A percentile compares a stretch with the other conserved stretches of the same genome.
Evolutionary conservation across 2,797 vertebrate species (phyloP).

Genomic region (Ctenochaetus hawaiiensis): DNA sequence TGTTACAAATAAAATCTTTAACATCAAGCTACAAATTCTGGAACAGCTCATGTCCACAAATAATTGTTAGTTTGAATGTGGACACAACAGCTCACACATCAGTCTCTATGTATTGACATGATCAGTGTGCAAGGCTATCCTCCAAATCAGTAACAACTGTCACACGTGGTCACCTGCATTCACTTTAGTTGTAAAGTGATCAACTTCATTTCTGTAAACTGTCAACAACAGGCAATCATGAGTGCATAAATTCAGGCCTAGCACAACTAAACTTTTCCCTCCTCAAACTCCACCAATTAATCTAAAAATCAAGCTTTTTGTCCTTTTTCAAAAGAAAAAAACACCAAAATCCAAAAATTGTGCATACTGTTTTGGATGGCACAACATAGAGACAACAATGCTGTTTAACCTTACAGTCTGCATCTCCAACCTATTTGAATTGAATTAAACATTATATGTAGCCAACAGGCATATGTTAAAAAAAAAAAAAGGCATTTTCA

Average conservation of each 20-base stretch:
- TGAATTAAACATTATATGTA: constrained; percentile 62
- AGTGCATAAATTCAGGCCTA: too few relatives aligned
- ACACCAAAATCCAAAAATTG: constrained; percentile 60
- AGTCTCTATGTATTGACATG: constrained; percentile 47
- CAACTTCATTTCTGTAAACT: constrained; percentile 37
- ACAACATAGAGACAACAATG: constrained; percentile 55
- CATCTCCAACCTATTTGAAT: too few relatives aligned
- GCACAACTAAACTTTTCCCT: too few relatives aligned
- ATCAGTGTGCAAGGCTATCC: constrained; percentile 42
- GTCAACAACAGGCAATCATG: background rate
- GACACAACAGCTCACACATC: constrained; percentile 36
- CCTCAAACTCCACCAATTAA: constrained; percentile 24
- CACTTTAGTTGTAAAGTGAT: constrained; percentile 5
- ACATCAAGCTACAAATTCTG: constrained; percentile 14
- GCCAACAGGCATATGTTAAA: constrained; percentile 55
- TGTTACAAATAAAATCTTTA: constrained; percentile 42
- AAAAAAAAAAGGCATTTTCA: constrained; percentile 65
- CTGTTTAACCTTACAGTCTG: too few relatives aligned
- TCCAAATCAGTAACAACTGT: constrained; percentile 26
- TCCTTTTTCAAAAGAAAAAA: constrained; percentile 31
- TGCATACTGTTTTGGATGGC: constrained; percentile 67
- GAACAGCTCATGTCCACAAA: constrained; percentile 47
- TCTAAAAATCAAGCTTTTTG: constrained; percentile 6
- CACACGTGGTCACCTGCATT: constrained; percentile 22
- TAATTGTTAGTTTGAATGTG: constrained; percentile 36